phyloP scores from a whole-genome alignment of 2,888 invertebrate genomes.

The Scrobipalpa atriplicella region DNA sequence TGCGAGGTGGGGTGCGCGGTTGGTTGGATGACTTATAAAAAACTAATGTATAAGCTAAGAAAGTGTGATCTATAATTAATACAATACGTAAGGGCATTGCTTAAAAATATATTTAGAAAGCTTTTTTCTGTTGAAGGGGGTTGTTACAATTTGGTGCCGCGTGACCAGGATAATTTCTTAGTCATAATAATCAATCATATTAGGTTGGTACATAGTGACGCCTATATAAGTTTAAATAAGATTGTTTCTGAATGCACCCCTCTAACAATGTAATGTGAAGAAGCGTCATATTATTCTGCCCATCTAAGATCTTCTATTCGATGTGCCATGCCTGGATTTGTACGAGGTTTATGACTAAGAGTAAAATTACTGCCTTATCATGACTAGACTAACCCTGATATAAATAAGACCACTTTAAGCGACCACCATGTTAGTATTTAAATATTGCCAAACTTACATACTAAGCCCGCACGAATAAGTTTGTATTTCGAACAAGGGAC shows the following conservation, averaged over 20 bases:
- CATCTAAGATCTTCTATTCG: no score
- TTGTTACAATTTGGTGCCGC: no score
- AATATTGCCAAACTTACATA: not conserved
- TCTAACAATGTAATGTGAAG: not conserved
- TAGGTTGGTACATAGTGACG: no score
- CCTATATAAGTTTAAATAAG: no score
- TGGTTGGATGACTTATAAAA: not conserved
- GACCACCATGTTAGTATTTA: not conserved
- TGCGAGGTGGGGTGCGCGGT: slow-evolving; percentile 41
- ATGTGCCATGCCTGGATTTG: not conserved
- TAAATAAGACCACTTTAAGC: not conserved
- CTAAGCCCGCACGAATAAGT: slow-evolving; percentile 27
- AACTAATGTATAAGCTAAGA: not conserved
- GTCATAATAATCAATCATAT: no score
- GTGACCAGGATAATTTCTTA: no score
- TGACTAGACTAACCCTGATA: no score
- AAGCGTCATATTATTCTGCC: not conserved
- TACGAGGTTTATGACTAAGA: not conserved
- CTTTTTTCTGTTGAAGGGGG: no score
- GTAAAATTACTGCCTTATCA: not conserved
- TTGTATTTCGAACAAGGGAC: slow-evolving; percentile 21
- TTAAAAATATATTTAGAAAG: no score
- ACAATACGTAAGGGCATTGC: no score
- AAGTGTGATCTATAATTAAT: no score
- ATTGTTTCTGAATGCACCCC: no score